phyloP scores from a whole-genome alignment of 2,888 invertebrate species.

The Hydraecia micacea region DNA sequence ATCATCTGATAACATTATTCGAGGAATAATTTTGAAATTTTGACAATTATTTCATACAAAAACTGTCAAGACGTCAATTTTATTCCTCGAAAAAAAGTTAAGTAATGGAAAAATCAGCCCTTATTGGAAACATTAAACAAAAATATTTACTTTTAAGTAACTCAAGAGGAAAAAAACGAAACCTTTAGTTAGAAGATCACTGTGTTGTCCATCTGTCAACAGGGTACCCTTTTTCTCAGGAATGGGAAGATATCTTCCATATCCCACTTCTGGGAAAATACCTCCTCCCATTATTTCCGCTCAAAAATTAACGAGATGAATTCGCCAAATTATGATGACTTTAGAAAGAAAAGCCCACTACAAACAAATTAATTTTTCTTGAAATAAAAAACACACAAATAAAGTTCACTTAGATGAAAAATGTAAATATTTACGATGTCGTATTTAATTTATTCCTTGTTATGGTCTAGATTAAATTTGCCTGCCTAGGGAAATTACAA shows the following conservation, averaged over 20 bases:
- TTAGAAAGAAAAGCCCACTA: background rate
- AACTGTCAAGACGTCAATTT: background rate
- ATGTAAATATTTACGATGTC: slow-evolving; percentile 42
- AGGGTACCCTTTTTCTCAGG: no score
- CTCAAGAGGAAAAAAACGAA: no score
- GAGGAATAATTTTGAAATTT: background rate
- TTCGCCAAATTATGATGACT: no score
- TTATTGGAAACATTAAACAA: background rate
- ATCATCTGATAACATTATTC: background rate
- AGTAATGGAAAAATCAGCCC: background rate
- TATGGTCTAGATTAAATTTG: slow-evolving; percentile 50
- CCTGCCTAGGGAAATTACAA: slow-evolving; percentile 53
- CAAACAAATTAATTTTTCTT: background rate
- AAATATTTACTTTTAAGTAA: no score
- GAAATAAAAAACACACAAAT: slow-evolving; percentile 24
- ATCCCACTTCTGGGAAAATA: no score
- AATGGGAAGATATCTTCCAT: no score
- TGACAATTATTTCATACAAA: no score
- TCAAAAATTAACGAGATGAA: no score
- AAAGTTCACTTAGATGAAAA: slow-evolving; percentile 23
- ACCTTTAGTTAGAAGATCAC: no score
- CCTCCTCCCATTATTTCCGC: no score
- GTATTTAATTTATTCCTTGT: slow-evolving; percentile 45
- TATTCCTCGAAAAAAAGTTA: background rate
- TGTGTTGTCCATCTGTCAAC: no score